phyloP scores from a whole-genome alignment of 2,888 invertebrate genomes.

The Ochropleura plecta region DNA sequence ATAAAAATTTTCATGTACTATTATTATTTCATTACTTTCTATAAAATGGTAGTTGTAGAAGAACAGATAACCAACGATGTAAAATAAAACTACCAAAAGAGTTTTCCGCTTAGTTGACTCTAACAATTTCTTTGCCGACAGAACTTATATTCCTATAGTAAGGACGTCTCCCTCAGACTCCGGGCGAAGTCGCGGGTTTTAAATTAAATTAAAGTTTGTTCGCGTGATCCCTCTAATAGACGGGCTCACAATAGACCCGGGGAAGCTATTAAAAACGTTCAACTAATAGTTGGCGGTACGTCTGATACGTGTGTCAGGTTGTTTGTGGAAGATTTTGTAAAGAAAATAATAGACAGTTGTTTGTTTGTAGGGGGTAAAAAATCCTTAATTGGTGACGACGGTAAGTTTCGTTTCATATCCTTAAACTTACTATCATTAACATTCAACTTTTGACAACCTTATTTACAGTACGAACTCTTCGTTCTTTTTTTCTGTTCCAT shows the following conservation, averaged over 20 bases:
- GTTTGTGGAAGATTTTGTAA: conserved; percentile 23
- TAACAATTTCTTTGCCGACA: conserved; percentile 6
- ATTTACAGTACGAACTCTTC: not conserved
- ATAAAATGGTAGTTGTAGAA: not conserved
- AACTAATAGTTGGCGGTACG: conserved; percentile 47
- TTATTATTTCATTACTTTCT: not conserved
- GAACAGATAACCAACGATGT: not conserved
- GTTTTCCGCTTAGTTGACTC: not conserved
- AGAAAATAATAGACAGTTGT: not conserved
- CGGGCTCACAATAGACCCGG: conserved; percentile 46
- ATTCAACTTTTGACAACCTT: not conserved
- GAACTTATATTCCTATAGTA: conserved; percentile 12
- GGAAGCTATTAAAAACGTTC: conserved; percentile 62
- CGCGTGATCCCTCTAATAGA: conserved; percentile 56
- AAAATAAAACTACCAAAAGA: not conserved
- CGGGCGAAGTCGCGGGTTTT: conserved; percentile 42
- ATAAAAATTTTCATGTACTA: not conserved
- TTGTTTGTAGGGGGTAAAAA: not conserved
- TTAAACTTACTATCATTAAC: conserved; percentile 15
- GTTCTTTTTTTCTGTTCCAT: not conserved
- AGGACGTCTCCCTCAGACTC: conserved; percentile 20
- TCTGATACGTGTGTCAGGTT: conserved; percentile 28
- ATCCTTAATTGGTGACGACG: not conserved
- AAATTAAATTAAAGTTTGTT: conserved; percentile 65
- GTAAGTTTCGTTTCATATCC: conserved; percentile 2